Evolutionary conservation across 2,797 vertebrate species (phyloP), one percentile per base, ranked within the genome.

Genomic region (Chromobotia macracanthus): DNA sequence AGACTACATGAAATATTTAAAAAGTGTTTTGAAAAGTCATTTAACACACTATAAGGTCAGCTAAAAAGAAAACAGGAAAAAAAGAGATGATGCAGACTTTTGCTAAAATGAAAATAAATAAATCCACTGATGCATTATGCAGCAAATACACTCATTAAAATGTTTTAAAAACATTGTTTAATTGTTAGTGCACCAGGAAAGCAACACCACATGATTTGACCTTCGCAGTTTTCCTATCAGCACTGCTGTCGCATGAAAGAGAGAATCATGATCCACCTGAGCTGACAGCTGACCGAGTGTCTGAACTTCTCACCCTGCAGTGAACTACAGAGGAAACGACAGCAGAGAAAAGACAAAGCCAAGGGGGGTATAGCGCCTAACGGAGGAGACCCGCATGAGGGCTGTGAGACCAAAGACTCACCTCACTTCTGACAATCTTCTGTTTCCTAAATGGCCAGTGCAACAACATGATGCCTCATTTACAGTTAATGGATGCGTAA

Each of bases 381-480:
- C 80, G 82, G 82, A 85, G 79, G 28, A 60, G 72, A 77, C 89
- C 89, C 82, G 81, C 87, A 86, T 87, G 82, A 86, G 85, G 85
- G 81, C 5, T 31, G n/a, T 68, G 82, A 68, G 82, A 83, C 83
- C 82, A 87, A 89, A 88, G 84, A 86, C 61, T 84, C 48, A n/a
- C n/a, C n/a, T n/a, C n/a, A n/a, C n/a, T n/a, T n/a, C n/a, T 80
- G 76, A 84, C 85, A 87, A 90, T 87, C 66, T 87, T 85, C 86
- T 64, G 73, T 82, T 89, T 77, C 75, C 64, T 85, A 74, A 56
- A 85, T 64, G 46, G 84, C 60, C 85, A 81, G 87, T 75, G 85
- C 87, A 84, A 86, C 58, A 87, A 85, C 92, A 92, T 91, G 92
- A 89, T 85, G 86, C 87, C 89, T 92, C 90, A 92, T 93, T 93